These are phyloP conservation scores for Dasyprocta punctata DNA, from an alignment of 2,113 vertebrate species.

Conservation along the genomic window DNA sequence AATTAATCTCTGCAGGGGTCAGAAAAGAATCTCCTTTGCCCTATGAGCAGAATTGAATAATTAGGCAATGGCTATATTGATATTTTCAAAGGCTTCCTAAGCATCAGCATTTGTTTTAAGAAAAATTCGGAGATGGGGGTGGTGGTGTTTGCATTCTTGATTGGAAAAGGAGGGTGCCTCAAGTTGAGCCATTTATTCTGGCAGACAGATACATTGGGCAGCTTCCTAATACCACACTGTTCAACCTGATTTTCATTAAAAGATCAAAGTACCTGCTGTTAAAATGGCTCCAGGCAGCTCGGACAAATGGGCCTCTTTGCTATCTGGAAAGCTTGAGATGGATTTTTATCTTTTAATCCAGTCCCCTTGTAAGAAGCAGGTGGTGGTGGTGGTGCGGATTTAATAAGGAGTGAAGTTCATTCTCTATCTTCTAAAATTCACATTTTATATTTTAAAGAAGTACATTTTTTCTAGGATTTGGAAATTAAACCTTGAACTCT, in stretches of 20 bases:
- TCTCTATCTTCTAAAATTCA: slow-evolving; percentile 46
- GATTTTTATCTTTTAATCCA: slow-evolving; percentile 72
- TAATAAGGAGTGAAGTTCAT: slow-evolving; percentile 4
- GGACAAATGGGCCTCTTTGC: slow-evolving; percentile 58
- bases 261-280: slow-evolving; percentile 71
- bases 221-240: slow-evolving; percentile 69
- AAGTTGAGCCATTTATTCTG: slow-evolving; percentile 50
- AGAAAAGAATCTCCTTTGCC: slow-evolving; percentile 73
- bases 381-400: background rate
- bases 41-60: slow-evolving; percentile 70
- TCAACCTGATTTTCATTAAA: slow-evolving; percentile 82
- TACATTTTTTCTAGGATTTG: slow-evolving; percentile 18
- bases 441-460: slow-evolving; percentile 51
- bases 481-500: slow-evolving; percentile 48
- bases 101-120: slow-evolving; percentile 31
- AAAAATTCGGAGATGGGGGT: slow-evolving; percentile 37
- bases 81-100: slow-evolving; percentile 61
- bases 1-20: slow-evolving; percentile 78
- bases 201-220: slow-evolving; percentile 28
- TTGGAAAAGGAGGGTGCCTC: slow-evolving; percentile 38
- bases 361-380: background rate
- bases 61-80: slow-evolving; percentile 62
- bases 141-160: slow-evolving; percentile 64
- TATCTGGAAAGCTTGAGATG: slow-evolving; percentile 60
- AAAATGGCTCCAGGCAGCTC: slow-evolving; percentile 58